Percentiles rank a stretch among this genome's conserved stretches.
These are phyloP conservation scores for Lagocephalus sceleratus DNA, from an alignment of 2,797 vertebrate genomes.

Conservation along the genomic window DNA sequence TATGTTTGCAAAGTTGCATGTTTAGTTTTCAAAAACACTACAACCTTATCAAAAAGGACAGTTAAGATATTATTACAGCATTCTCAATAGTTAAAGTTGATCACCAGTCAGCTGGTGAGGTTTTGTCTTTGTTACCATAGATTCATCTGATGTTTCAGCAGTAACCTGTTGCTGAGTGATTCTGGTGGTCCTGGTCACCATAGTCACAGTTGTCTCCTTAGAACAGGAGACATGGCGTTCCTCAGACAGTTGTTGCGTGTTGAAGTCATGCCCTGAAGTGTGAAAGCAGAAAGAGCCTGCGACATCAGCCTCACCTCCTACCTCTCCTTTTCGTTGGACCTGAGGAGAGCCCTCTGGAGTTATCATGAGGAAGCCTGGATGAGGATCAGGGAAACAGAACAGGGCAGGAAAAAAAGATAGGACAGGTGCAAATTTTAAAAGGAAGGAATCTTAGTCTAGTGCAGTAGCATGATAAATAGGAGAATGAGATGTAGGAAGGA, in stretches of 20 bases:
- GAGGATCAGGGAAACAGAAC: slow-evolving; percentile 7
- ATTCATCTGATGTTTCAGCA: slow-evolving; percentile 66
- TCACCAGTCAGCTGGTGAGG: slow-evolving; percentile 24
- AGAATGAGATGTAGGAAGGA: slow-evolving; percentile 13
- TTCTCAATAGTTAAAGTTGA: slow-evolving; percentile 43
- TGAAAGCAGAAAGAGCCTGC: slow-evolving; percentile 74
- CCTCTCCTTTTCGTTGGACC: slow-evolving; percentile 60
- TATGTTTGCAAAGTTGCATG: slow-evolving; percentile 32
- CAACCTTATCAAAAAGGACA: slow-evolving; percentile 44
- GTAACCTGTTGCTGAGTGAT: slow-evolving; percentile 62
- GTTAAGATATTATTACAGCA: slow-evolving; percentile 37
- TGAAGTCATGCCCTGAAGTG: slow-evolving; percentile 75
- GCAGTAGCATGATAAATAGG: slow-evolving; percentile 42
- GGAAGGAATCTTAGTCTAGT: slow-evolving; percentile 50
- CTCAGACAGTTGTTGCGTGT: slow-evolving; percentile 57
- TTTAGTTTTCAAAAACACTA: slow-evolving; percentile 43
- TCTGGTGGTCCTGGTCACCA: slow-evolving; percentile 69
- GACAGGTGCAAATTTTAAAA: slow-evolving; percentile 12
- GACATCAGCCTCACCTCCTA: slow-evolving; percentile 63
- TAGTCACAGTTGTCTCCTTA: slow-evolving; percentile 53
- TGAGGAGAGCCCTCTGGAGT: slow-evolving; percentile 71
- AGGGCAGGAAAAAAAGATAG: slow-evolving; percentile 11
- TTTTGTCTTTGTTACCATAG: slow-evolving; percentile 28
- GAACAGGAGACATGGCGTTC: slow-evolving; percentile 59
- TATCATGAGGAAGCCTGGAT: slow-evolving; percentile 68